A percentile compares a stretch with the other conserved stretches of the same genome.
Evolutionary conservation across 2,797 vertebrate species (phyloP).

Genomic region (Galaxias olidus): DNA sequence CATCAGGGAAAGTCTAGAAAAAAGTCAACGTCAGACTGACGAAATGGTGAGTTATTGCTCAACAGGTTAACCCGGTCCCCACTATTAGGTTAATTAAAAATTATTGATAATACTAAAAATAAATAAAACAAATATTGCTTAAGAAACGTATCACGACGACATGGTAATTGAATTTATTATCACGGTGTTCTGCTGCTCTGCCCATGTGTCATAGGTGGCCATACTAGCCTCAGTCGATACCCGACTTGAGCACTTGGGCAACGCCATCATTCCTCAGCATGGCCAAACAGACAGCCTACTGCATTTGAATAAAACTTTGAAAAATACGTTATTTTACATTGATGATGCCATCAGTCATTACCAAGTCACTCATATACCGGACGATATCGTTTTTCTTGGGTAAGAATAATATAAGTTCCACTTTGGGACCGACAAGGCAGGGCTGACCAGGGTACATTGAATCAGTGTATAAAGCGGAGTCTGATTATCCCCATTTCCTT

Average conservation of each 20-base stretch:
- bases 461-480: background rate
- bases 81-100: no score
- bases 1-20: slow-evolving; percentile 81
- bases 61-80: no score
- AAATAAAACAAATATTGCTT: no score
- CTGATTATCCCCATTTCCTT: background rate
- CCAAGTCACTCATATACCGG: slow-evolving; percentile 78
- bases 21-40: slow-evolving; percentile 83
- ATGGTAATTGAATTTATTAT: no score
- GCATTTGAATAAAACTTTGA: slow-evolving; percentile 26
- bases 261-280: slow-evolving; percentile 71
- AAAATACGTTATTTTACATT: slow-evolving; percentile 77
- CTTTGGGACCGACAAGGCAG: background rate
- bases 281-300: background rate
- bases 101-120: no score
- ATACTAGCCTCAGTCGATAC: background rate
- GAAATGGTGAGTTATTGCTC: slow-evolving; percentile 71
- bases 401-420: background rate
- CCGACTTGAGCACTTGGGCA: slow-evolving; percentile 56
- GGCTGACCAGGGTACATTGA: background rate
- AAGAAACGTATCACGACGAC: no score
- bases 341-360: slow-evolving; percentile 83
- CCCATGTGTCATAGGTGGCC: slow-evolving; percentile 3
- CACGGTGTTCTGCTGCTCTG: no score
- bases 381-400: slow-evolving; percentile 31